Conservation (phyloP, 2,888 invertebrate genomes). For the Cataglyphis livida region DNA sequence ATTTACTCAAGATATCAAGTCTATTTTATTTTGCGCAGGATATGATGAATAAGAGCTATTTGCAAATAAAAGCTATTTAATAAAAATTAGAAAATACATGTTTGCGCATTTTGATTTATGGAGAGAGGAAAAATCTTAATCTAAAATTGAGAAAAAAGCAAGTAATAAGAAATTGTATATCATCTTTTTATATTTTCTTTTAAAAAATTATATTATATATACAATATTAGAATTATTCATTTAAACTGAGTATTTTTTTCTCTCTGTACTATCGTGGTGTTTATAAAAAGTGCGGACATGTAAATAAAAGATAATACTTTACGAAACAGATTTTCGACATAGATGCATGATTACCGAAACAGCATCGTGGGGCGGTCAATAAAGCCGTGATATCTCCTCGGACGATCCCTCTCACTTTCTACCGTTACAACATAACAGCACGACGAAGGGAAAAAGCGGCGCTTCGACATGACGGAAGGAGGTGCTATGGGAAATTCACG, state of each 20-base stretch:
- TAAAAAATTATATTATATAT: background rate
- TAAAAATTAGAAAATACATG: background rate
- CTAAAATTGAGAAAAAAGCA: background rate
- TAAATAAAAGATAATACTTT: slow-evolving; percentile 1
- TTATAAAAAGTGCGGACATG: background rate
- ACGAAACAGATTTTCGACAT: slow-evolving; percentile 26
- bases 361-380: slow-evolving; percentile 58
- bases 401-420: slow-evolving; percentile 57
- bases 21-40: background rate
- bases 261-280: background rate
- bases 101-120: background rate
- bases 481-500: slow-evolving; percentile 74
- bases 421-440: slow-evolving; percentile 56
- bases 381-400: slow-evolving; percentile 66
- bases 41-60: background rate
- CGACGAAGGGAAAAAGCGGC: slow-evolving; percentile 31
- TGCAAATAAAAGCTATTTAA: background rate
- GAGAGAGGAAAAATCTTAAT: background rate
- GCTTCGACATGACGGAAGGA: slow-evolving; percentile 38
- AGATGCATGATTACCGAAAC: slow-evolving; percentile 59
- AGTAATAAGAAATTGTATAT: background rate
- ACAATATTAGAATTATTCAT: background rate
- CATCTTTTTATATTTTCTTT: background rate
- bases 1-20: background rate
- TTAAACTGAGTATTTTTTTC: background rate